Evolutionary conservation across 92 coral and sea anemone genomes (phyloP).

Genomic region (Epizoanthus fatuus): DNA sequence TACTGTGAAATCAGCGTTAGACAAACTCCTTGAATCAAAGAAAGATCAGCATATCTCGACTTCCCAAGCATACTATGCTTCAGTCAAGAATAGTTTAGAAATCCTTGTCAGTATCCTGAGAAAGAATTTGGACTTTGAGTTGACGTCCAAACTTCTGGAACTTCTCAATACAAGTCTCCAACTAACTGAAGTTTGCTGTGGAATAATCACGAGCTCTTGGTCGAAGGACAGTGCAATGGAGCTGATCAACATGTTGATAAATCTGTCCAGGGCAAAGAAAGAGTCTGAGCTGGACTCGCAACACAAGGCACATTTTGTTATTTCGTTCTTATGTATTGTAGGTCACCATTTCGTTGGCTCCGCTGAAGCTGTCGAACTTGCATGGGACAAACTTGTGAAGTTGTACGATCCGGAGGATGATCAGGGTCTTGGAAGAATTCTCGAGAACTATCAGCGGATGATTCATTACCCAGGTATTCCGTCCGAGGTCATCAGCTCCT

Average conservation of each 20-base stretch:
- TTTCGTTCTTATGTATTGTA: no score
- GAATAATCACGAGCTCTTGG: background rate
- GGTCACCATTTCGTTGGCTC: conserved; percentile 4
- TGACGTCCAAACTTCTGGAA: background rate
- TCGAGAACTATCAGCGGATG: conserved; percentile 49
- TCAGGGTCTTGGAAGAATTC: conserved; percentile 49
- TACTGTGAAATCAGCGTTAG: no score
- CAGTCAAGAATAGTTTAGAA: no score
- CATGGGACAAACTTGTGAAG: background rate
- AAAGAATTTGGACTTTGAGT: no score
- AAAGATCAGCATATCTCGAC: background rate
- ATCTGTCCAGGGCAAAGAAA: no score
- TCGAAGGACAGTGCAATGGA: no score
- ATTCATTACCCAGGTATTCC: conserved; percentile 24
- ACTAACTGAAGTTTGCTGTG: background rate
- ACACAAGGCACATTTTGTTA: background rate
- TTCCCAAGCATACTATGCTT: no score
- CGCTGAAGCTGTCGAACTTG: background rate
- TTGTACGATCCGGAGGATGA: conserved; percentile 52
- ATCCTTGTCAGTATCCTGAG: no score
- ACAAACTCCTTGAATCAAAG: no score
- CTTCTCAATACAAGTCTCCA: conserved; percentile 18
- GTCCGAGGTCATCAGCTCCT: conserved; percentile 45
- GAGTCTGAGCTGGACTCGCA: no score
- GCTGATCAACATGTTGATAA: no score